Evolutionary conservation across 35 echinoderm and acorn worm species (phyloP).

Genomic region (Hemicentrotus pulcherrimus): DNA sequence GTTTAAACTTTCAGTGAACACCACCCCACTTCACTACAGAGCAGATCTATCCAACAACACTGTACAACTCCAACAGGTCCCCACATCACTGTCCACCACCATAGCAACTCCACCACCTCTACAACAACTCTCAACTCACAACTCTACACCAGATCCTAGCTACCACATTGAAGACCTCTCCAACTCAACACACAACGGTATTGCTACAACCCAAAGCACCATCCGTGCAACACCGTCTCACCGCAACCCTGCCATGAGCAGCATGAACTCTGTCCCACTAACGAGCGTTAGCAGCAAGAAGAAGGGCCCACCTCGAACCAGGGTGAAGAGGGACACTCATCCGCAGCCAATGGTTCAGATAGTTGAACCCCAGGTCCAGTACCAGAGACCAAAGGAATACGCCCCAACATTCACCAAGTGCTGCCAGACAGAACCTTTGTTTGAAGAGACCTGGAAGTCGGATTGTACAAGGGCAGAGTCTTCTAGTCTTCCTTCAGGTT

Average conservation of each 20-base stretch:
- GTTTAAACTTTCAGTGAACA: background rate
- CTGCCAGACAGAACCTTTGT: constrained; percentile 35
- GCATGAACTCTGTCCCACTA: background rate
- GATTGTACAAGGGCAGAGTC: background rate
- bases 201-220: background rate
- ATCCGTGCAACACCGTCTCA: background rate
- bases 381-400: background rate
- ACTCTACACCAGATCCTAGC: background rate
- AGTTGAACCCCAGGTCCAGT: constrained; percentile 20
- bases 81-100: background rate
- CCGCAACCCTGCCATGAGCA: background rate
- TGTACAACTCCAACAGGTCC: background rate
- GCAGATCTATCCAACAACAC: background rate
- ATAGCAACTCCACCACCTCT: background rate
- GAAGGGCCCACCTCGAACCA: background rate
- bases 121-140: background rate
- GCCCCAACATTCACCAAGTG: background rate
- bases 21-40: background rate
- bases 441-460: background rate
- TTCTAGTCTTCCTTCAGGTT: background rate
- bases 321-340: background rate
- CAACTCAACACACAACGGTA: background rate
- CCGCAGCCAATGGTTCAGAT: constrained; percentile 32
- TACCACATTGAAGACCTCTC: constrained; percentile 28
- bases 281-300: background rate